Evolutionary conservation across 1,140 invertebrate species (phyloP).

Genomic region (Conus betulinus): DNA sequence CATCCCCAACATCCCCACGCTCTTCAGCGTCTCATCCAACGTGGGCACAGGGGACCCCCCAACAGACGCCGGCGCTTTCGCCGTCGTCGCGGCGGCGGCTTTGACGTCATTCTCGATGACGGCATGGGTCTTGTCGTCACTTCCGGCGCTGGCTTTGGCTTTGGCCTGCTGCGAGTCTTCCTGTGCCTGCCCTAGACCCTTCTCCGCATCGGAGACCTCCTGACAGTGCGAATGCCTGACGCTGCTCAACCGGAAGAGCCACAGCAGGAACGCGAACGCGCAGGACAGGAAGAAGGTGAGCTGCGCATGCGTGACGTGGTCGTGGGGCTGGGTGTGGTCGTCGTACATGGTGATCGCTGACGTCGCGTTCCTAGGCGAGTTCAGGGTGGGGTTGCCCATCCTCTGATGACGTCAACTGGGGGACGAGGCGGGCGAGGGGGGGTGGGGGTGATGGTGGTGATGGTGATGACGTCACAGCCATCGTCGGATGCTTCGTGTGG

Average conservation of each 20-base stretch:
- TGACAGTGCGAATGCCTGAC: too few relatives aligned
- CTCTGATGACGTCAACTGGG: too few relatives aligned
- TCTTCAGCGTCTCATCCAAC: constrained; percentile 47
- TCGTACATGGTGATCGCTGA: constrained; percentile 13
- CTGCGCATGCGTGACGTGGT: constrained; percentile 53
- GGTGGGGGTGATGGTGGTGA: too few relatives aligned
- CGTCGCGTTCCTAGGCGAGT: too few relatives aligned
- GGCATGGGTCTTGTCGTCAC: neutral
- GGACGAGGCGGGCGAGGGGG: too few relatives aligned
- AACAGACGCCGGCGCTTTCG: too few relatives aligned
- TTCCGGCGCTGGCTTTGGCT: neutral
- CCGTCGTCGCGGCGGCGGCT: neutral
- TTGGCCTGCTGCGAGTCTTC: neutral
- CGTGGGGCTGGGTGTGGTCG: constrained; percentile 50
- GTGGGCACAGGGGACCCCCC: constrained; percentile 26
- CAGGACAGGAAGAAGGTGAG: constrained; percentile 45
- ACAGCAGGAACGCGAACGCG: neutral
- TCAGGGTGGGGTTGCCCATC: too few relatives aligned
- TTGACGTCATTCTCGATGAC: neutral
- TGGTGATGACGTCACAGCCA: too few relatives aligned
- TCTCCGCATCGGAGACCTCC: neutral
- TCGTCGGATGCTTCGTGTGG: too few relatives aligned
- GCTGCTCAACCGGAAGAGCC: constrained; percentile 23
- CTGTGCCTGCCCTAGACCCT: neutral
- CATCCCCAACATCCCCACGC: constrained; percentile 47